Percentiles rank a stretch among this genome's conserved stretches.
phyloP scores from a whole-genome alignment of 2,797 vertebrate species.

The Saxicola maurus region DNA sequence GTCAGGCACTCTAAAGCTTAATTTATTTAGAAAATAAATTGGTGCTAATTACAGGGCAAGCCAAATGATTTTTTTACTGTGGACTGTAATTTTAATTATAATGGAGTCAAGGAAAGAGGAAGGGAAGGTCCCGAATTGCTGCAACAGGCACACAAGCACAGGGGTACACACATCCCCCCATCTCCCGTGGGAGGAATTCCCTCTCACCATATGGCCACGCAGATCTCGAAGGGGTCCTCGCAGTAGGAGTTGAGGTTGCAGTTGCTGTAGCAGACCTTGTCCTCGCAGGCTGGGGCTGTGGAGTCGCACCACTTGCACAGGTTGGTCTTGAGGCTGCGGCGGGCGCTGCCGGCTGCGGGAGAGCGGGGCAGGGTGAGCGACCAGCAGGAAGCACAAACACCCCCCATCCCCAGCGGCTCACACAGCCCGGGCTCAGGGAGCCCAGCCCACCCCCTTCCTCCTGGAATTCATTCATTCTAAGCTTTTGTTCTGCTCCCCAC shows the following conservation, averaged over 20 bases:
- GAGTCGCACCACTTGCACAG: conserved; percentile 86
- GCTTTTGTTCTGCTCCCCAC: neutral
- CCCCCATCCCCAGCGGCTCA: fast-evolving
- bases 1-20: neutral
- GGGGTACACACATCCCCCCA: fast-evolving
- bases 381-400: no score
- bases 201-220: conserved; percentile 84
- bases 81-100: neutral
- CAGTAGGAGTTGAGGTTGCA: conserved; percentile 86
- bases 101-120: neutral
- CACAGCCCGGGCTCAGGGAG: neutral
- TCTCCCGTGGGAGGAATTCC: fast-evolving
- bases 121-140: neutral
- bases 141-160: neutral
- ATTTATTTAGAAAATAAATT: neutral
- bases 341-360: conserved; percentile 65
- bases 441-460: fast-evolving
- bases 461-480: fast-evolving
- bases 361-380: neutral
- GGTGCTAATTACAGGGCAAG: neutral
- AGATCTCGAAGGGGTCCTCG: conserved; percentile 79
- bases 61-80: neutral
- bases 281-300: conserved; percentile 76
- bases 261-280: conserved; percentile 83
- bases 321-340: conserved; percentile 80